phyloP scores from a whole-genome alignment of 2,797 vertebrate species.

The Esox lucius region DNA sequence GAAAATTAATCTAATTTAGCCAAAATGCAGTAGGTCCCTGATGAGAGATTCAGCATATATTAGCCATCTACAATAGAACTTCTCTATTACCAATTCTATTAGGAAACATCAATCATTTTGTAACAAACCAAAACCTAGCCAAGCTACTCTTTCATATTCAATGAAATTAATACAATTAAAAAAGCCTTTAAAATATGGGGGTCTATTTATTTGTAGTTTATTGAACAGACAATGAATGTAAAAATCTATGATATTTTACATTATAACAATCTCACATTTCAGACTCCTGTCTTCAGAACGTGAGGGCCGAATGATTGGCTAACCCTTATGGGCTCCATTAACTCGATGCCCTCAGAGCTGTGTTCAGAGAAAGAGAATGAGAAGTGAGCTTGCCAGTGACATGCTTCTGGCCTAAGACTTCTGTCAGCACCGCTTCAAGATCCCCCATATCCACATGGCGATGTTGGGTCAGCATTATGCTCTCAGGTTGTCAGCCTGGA shows the following conservation, averaged over 20 bases:
- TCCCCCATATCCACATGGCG: conserved; percentile 10
- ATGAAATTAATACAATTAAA: background rate
- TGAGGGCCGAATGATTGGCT: background rate
- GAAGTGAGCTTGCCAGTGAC: conserved; percentile 22
- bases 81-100: background rate
- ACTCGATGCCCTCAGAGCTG: background rate
- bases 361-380: background rate
- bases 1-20: conserved; percentile 22
- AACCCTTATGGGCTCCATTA: background rate
- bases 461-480: conserved; percentile 22
- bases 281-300: background rate
- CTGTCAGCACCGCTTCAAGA: too few relatives aligned
- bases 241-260: background rate
- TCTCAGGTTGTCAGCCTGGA: conserved; percentile 33
- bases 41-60: conserved; percentile 32
- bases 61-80: conserved; percentile 25
- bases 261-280: background rate
- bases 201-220: background rate
- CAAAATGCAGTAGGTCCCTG: conserved; percentile 9
- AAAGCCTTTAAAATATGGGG: background rate
- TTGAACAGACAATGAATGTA: background rate
- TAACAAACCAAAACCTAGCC: background rate
- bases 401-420: conserved; percentile 22
- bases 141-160: background rate
- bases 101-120: background rate